Conservation (phyloP, 2,797 vertebrate species). For the Euphonia xanthogaster region DNA sequence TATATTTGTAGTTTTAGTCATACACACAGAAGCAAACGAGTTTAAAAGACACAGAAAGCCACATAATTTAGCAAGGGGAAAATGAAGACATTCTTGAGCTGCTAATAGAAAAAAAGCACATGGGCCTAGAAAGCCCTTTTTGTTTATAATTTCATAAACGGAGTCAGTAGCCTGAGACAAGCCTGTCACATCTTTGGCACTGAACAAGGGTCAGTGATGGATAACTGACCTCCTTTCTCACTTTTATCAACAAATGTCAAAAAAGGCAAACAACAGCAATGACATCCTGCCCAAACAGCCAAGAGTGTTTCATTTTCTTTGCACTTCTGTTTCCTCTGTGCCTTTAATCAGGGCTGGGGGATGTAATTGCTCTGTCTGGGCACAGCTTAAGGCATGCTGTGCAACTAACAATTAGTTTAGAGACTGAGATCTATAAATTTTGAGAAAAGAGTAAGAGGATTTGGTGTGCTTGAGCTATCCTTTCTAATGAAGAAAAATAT, state of each 20-base stretch:
- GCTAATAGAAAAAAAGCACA: not conserved
- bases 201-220: slow-evolving; percentile 54
- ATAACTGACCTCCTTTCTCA: slow-evolving; percentile 54
- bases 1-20: not conserved
- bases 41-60: not conserved
- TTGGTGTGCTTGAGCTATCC: slow-evolving; percentile 74
- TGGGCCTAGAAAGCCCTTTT: not conserved
- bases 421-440: slow-evolving; percentile 82
- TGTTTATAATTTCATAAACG: slow-evolving; percentile 36
- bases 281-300: slow-evolving; percentile 85
- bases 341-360: slow-evolving; percentile 84
- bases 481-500: slow-evolving; percentile 84
- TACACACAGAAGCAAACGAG: not conserved
- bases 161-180: not conserved
- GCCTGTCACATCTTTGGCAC: slow-evolving; percentile 48
- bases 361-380: slow-evolving; percentile 87
- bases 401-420: slow-evolving; percentile 85
- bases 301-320: slow-evolving; percentile 85
- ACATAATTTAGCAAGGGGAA: not conserved
- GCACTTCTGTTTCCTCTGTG: slow-evolving; percentile 81
- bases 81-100: not conserved
- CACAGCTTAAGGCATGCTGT: slow-evolving; percentile 78
- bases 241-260: slow-evolving; percentile 60
- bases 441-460: slow-evolving; percentile 76
- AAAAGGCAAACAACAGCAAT: slow-evolving; percentile 72